Base-by-base conservation (phyloP, 2,113 vertebrate genomes). In the Ochotona princeps region DNA sequence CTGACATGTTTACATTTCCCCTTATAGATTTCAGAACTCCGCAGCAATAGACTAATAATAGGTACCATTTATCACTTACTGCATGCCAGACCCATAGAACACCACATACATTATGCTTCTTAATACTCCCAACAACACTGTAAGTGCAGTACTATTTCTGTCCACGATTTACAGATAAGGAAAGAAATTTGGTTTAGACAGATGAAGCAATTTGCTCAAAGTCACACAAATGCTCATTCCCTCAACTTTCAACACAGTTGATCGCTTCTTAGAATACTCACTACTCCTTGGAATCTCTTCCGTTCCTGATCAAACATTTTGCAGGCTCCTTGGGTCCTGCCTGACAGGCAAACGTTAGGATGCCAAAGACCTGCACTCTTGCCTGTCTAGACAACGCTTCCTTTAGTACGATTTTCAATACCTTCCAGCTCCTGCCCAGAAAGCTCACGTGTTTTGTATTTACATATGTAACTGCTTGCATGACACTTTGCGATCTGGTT, bases 41-140 rank as follows among this genome's bases (percentile, higher is more conserved):
- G 84, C 26, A 92, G 79, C 38, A 86, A 92, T 69, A 92, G 32
- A 78, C 74, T 91, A 84, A 87, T 87, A 94, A 93, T 74, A 95
- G 82, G 69, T 85, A 73, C 49, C 32, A 91, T 87, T 78, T 87
- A 85, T 82, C 65, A 93, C 85, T 85, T 91, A 83, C 54, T 81
- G 78, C 65, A 47, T 47, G 67, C 63, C 87, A 92, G 87, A 82
- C 32, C 26, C 76, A 89, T 17, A 89, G 47, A 94, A 67, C 74
- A 87, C 86, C 87, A 87, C 14, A 94, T 65, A 60, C 23, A 83
- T 61, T 61, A 18, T 32, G 10, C 30, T 89, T 90, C 60, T 30
- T 32, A 84, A 69, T 88, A 81, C 44, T 80, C 23, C 14, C 54
- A 92, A 73, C 57, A 65, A 87, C 66, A 87, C 75, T 70, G 0